phyloP scores from a whole-genome alignment of 2,797 vertebrate genomes.

The Sandelia bainsii region DNA sequence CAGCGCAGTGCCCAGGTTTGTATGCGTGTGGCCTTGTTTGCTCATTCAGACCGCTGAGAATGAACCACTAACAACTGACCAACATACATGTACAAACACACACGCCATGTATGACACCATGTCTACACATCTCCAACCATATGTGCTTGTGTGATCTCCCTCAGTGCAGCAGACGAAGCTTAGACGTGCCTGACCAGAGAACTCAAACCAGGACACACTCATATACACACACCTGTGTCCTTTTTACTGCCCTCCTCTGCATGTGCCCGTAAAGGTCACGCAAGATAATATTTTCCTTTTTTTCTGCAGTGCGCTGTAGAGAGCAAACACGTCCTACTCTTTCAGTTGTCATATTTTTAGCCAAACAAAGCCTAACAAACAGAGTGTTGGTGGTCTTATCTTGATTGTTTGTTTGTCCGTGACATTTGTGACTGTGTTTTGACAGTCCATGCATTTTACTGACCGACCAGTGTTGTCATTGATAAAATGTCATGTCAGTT shows the following conservation, averaged over 20 bases:
- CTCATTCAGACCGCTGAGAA: conserved; percentile 56
- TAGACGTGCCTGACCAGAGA: conserved; percentile 88
- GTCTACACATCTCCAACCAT: conserved; percentile 41
- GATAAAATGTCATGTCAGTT: conserved; percentile 34
- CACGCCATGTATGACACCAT: conserved; percentile 27
- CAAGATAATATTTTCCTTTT: conserved; percentile 50
- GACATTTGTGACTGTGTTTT: conserved; percentile 75
- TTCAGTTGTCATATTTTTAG: conserved; percentile 66
- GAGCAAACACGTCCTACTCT: conserved; percentile 75
- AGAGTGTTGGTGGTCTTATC: conserved; percentile 39
- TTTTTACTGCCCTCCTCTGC: conserved; percentile 84
- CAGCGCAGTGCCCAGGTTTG: conserved; percentile 64
- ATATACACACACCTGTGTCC: conserved; percentile 52
- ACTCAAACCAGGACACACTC: conserved; percentile 74
- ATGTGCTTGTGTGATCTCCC: conserved; percentile 65
- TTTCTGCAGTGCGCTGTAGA: conserved; percentile 81
- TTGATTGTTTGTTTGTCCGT: conserved; percentile 61
- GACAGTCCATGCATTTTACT: conserved; percentile 78
- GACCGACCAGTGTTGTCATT: conserved; percentile 84
- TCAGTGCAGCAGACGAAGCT: conserved; percentile 69
- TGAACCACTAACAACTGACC: conserved; percentile 66
- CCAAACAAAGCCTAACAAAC: conserved; percentile 73
- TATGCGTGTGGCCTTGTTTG: conserved; percentile 74
- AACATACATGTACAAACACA: conserved; percentile 35
- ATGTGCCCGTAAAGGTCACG: conserved; percentile 76